Evolutionary conservation across 2,797 vertebrate genomes (phyloP), one percentile per base, ranked within the genome.

Genomic region (Cuniculus paca): DNA sequence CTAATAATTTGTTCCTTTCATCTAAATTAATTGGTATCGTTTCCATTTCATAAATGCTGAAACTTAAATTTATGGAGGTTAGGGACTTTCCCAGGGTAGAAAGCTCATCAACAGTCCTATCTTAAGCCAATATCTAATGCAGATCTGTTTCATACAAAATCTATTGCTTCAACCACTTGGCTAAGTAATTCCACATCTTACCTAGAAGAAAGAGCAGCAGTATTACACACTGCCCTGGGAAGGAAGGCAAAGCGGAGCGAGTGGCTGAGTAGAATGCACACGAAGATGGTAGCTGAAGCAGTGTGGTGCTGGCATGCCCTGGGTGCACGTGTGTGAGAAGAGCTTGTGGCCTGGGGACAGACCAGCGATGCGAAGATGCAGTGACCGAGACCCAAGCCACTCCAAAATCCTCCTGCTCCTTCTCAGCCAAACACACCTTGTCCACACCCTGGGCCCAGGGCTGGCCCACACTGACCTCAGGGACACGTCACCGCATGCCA

Each of bases 361-460:
- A 4, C 28, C 39, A 26, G 1, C 9, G n/a, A 11, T 5, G 4
- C 39, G 2, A 1, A 74, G 2, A 1, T 28, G 11, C 31, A 31
- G 26, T 48, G 17, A 9, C 75, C 26, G 4, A 2, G 36, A 24
- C 36, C 34, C 34, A 17, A 26, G 13, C 17, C 10, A 26, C 6
- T 28, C 19, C 9, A 56, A 26, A 20, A 2, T 54, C 58, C 12
- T 56, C 79, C 48, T 83, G 9, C 19, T 83, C 39, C 58, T 77
- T 68, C 39, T 34, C 34, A 24, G 20, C 12, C n/a, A 65, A 42
- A 52, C 3, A 4, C 11, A 22, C n/a, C 22, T 75, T 75, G 31
- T 74, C 61, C n/a, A 36, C 65, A 42, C 22, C 65, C 22, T 28
- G n/a, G 14, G n/a, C n/a, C 34, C 16, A 6, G 28, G 65, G 13